Evolutionary conservation across 2,888 invertebrate genomes (phyloP).

Genomic region (Blomia tropicalis): DNA sequence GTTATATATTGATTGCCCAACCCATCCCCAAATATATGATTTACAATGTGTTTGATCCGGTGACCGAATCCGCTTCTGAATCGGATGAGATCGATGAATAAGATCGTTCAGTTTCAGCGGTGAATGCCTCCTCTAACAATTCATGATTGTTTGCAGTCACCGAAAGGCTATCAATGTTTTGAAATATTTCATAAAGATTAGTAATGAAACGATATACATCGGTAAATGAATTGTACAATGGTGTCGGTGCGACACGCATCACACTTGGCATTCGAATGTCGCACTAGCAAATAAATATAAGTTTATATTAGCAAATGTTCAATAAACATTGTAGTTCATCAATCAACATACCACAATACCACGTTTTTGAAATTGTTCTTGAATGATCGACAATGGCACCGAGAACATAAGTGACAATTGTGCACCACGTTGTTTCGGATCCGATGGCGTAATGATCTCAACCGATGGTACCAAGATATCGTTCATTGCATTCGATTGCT

Average conservation of each 20-base stretch:
- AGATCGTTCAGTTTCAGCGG: background rate
- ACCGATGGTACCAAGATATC: slow-evolving; percentile 22
- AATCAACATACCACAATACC: slow-evolving; percentile 40
- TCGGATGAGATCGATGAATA: slow-evolving; percentile 17
- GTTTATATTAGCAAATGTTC: slow-evolving; percentile 26
- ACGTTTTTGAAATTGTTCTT: slow-evolving; percentile 37
- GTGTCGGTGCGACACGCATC: slow-evolving; percentile 41
- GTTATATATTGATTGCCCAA: background rate
- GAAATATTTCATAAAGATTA: slow-evolving; percentile 31
- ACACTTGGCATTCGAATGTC: slow-evolving; percentile 42
- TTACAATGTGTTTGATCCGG: slow-evolving; percentile 18
- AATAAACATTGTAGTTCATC: too few species aligned
- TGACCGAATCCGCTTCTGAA: slow-evolving; percentile 19
- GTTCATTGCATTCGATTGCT: background rate
- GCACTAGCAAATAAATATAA: too few species aligned
- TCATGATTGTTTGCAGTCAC: slow-evolving; percentile 9
- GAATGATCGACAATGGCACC: slow-evolving; percentile 36
- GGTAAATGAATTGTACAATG: slow-evolving; percentile 42
- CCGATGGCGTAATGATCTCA: slow-evolving; percentile 41
- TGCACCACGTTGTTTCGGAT: slow-evolving; percentile 41
- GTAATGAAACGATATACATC: slow-evolving; percentile 38
- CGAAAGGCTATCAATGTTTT: background rate
- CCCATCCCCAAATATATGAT: background rate
- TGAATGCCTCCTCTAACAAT: background rate
- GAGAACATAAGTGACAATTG: slow-evolving; percentile 42